phyloP scores from a whole-genome alignment of 2,797 vertebrate species.

The Luscinia luscinia region DNA sequence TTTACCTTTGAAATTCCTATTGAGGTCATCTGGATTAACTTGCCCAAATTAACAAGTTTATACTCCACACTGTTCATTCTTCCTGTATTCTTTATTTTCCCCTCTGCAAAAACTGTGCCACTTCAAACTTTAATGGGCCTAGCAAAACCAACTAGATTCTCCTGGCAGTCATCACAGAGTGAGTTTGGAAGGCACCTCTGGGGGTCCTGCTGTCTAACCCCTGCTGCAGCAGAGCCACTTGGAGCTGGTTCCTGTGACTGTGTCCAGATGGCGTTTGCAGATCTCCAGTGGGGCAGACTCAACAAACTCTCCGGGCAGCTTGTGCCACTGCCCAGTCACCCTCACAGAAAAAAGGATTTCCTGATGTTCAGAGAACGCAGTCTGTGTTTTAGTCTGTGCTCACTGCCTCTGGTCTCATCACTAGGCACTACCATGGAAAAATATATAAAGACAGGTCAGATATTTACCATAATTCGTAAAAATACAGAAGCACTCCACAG shows the following conservation, averaged over 20 bases:
- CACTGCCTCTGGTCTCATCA: neutral
- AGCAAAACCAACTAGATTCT: neutral
- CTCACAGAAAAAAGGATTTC: neutral
- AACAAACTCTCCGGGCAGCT: neutral
- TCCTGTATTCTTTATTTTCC: neutral
- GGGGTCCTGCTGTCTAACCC: rapidly evolving
- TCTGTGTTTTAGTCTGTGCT: neutral
- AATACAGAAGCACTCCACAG: neutral
- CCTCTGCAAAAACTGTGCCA: neutral
- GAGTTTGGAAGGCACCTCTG: neutral
- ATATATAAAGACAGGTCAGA: neutral
- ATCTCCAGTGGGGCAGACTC: neutral
- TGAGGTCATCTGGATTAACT: neutral
- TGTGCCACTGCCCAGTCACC: neutral
- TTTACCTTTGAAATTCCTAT: neutral
- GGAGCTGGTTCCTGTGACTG: neutral
- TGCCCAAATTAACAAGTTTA: neutral
- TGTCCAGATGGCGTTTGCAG: neutral
- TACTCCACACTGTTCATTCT: neutral
- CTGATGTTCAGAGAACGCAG: neutral
- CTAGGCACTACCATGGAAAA: neutral
- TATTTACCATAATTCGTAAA: neutral
- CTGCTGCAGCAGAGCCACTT: neutral
- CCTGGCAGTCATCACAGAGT: neutral
- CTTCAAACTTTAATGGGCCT: neutral